Conservation (phyloP, 2,888 invertebrate species). For the Epinotia brunnichana region DNA sequence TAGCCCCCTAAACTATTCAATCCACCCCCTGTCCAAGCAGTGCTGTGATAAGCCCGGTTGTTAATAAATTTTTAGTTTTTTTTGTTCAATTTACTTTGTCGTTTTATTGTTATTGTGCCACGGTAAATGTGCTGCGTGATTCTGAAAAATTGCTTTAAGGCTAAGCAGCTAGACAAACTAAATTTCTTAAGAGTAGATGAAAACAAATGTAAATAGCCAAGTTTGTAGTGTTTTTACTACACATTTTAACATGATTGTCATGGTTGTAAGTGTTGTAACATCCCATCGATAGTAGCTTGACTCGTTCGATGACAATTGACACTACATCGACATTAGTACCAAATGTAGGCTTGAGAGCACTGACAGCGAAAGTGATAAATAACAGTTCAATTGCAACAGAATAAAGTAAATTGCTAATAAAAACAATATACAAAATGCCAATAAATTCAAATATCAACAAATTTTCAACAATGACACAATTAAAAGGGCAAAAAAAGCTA, state of each 20-base stretch:
- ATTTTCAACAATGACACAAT: neutral
- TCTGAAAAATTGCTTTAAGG: too few species aligned
- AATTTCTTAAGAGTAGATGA: too few species aligned
- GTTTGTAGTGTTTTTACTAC: too few species aligned
- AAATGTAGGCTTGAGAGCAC: too few species aligned
- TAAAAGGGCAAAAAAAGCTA: neutral
- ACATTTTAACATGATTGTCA: neutral
- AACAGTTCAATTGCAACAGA: neutral
- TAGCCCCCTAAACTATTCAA: slow-evolving; percentile 56
- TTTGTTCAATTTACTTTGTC: slow-evolving; percentile 52
- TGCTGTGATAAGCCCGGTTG: slow-evolving; percentile 78
- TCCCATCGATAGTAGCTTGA: neutral
- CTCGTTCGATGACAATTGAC: too few species aligned
- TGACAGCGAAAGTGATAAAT: neutral
- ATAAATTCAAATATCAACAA: neutral
- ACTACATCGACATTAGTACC: too few species aligned
- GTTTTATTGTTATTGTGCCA: slow-evolving; percentile 16
- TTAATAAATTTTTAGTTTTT: slow-evolving; percentile 66
- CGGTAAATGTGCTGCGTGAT: too few species aligned
- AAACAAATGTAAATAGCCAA: too few species aligned
- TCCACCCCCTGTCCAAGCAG: slow-evolving; percentile 63
- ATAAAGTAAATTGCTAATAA: too few species aligned
- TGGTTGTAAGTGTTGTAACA: neutral
- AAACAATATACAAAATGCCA: neutral
- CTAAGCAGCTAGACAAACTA: too few species aligned